Evolutionary conservation across 2,113 vertebrate species (phyloP).

Genomic region (Ictidomys tridecemlineatus): DNA sequence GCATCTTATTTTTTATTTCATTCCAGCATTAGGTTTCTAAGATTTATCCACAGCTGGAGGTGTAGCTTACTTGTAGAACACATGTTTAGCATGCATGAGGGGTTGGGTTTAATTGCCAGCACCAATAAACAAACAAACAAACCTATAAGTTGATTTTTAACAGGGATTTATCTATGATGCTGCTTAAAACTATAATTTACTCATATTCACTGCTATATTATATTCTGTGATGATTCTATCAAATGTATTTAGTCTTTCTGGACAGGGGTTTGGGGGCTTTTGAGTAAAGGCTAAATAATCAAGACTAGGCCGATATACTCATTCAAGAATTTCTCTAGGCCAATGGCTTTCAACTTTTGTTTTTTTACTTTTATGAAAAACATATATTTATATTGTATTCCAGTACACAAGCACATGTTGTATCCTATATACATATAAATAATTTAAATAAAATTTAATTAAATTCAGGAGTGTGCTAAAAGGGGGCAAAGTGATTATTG

Average conservation of each 20-base stretch:
- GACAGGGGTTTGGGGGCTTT: background rate
- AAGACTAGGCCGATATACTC: background rate
- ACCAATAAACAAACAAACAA: background rate
- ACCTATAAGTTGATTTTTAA: background rate
- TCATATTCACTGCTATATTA: background rate
- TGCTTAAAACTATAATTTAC: background rate
- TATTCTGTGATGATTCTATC: background rate
- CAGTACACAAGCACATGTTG: background rate
- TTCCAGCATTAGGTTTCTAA: constrained; percentile 11
- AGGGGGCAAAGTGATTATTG: background rate
- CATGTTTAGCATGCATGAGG: background rate
- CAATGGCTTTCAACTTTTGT: background rate
- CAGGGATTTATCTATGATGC: background rate
- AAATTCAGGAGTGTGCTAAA: background rate
- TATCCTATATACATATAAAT: background rate
- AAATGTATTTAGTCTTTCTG: background rate
- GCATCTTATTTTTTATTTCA: background rate
- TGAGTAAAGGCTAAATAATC: background rate
- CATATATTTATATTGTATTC: background rate
- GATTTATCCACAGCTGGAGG: background rate
- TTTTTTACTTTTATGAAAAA: background rate
- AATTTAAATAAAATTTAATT: constrained; percentile 16
- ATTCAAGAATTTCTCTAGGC: background rate
- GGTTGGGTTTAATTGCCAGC: background rate
- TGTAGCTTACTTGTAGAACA: background rate